Evolutionary conservation across 2,113 vertebrate genomes (phyloP).

Genomic region (Aspidoscelis tigris): DNA sequence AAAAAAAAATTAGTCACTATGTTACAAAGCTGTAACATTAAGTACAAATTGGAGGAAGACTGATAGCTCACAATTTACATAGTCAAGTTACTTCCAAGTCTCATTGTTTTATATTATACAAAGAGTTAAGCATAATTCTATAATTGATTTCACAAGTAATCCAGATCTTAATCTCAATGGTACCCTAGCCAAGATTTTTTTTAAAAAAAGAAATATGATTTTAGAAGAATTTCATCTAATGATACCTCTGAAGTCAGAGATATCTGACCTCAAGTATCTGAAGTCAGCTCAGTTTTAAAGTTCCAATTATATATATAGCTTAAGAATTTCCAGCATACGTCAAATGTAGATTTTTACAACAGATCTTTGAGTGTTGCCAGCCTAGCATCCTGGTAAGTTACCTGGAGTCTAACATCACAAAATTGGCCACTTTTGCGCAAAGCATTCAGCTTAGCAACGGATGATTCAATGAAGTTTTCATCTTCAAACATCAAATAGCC

Average conservation of each 20-base stretch:
- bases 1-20: neutral
- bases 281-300: neutral
- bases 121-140: neutral
- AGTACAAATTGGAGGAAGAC: neutral
- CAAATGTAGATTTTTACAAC: neutral
- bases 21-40: neutral
- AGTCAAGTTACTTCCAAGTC: neutral
- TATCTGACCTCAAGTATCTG: too few species aligned
- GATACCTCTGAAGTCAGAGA: too few species aligned
- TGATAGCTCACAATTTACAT: neutral
- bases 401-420: constrained; percentile 98
- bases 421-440: constrained; percentile 98
- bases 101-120: too few species aligned
- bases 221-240: neutral
- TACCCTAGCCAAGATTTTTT: too few species aligned
- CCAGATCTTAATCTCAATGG: too few species aligned
- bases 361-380: neutral
- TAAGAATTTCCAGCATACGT: neutral
- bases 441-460: constrained; percentile 98
- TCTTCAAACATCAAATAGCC: constrained; percentile 99
- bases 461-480: constrained; percentile 96
- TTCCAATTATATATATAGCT: neutral
- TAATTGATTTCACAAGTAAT: neutral
- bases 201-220: neutral
- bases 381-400: constrained; percentile 64